Evolutionary conservation across 2,797 vertebrate species (phyloP).

Genomic region (Poecilia picta): DNA sequence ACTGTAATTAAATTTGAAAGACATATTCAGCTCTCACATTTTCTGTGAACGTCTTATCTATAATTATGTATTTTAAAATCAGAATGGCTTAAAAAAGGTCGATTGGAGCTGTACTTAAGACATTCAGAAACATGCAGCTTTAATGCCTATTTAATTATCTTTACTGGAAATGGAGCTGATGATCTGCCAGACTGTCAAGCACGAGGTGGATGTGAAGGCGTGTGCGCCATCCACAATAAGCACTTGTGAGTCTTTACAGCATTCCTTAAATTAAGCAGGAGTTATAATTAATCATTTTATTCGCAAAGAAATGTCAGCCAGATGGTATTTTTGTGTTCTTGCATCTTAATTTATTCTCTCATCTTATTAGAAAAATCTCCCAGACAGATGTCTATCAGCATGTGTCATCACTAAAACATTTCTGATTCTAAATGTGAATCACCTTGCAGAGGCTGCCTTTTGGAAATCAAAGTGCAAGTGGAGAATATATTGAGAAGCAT

Average conservation of each 20-base stretch:
- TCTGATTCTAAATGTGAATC: neutral
- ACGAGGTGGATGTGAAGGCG: neutral
- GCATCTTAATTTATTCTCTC: neutral
- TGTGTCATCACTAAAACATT: neutral
- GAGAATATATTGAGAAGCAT: neutral
- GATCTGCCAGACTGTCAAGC: neutral
- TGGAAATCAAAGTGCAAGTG: neutral
- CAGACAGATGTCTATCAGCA: neutral
- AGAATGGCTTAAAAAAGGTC: neutral
- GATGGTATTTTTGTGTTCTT: constrained; percentile 6
- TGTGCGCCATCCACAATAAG: neutral
- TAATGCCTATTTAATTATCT: neutral
- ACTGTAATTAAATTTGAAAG: neutral
- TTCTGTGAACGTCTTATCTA: neutral
- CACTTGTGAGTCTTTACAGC: neutral
- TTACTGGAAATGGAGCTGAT: neutral
- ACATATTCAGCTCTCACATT: neutral
- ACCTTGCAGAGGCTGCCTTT: neutral
- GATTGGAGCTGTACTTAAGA: neutral
- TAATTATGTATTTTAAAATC: neutral
- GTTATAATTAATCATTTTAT: neutral
- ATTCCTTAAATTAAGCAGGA: neutral
- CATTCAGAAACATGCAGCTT: neutral
- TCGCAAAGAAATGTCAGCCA: constrained; percentile 9
- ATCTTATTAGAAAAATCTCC: constrained; percentile 1